Evolutionary conservation across 2,797 vertebrate genomes (phyloP).

Genomic region (Borostomias antarcticus): DNA sequence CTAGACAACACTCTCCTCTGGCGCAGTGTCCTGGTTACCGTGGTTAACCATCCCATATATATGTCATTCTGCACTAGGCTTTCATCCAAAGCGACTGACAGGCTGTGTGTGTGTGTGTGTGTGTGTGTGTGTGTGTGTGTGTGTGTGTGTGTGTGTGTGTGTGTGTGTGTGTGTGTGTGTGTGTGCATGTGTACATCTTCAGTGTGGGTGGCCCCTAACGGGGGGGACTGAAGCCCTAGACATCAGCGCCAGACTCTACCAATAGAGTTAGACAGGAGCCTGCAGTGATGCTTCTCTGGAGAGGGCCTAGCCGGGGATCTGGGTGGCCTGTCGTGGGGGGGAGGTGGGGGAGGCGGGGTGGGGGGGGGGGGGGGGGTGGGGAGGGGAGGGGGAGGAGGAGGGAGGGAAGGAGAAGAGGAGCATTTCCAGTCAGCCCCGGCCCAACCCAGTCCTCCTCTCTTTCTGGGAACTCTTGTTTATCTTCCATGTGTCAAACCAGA

Average conservation of each 20-base stretch:
- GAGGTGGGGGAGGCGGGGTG: slow-evolving; percentile 5
- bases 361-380: not conserved
- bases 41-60: not conserved
- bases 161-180: too few species aligned
- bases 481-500: slow-evolving; percentile 50
- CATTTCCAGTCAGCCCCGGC: slow-evolving; percentile 61
- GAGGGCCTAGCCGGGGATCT: slow-evolving; percentile 62
- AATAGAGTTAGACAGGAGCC: not conserved
- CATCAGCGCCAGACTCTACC: slow-evolving; percentile 17
- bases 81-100: too few species aligned
- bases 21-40: slow-evolving; percentile 1
- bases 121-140: too few species aligned
- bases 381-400: not conserved
- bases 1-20: not conserved
- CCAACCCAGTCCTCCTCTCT: slow-evolving; percentile 14
- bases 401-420: not conserved
- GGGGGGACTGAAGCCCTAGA: not conserved
- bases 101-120: too few species aligned
- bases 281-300: slow-evolving; percentile 51
- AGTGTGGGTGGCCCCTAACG: too few species aligned
- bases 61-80: too few species aligned
- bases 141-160: too few species aligned
- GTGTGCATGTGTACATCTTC: too few species aligned
- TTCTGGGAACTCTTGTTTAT: slow-evolving; percentile 64
- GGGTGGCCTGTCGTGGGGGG: slow-evolving; percentile 57